Conservation (phyloP, 2,113 vertebrate genomes). For the Hypanus sabinus region DNA sequence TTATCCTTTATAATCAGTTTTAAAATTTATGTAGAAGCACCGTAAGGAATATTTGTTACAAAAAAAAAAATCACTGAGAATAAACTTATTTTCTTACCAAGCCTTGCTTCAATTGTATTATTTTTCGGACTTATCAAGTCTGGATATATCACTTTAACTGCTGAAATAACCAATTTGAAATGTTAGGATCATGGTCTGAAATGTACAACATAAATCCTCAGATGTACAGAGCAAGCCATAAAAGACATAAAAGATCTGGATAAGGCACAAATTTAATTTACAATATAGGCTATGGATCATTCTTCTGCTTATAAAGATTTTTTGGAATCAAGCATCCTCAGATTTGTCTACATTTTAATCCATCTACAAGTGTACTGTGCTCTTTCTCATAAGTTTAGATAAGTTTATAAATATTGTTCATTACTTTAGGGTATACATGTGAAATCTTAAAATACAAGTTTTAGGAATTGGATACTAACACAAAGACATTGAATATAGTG, state of each 20-base stretch:
- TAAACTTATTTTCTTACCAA: conserved; percentile 61
- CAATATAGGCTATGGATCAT: neutral
- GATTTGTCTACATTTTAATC: neutral
- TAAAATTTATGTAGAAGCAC: neutral
- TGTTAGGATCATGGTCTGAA: neutral
- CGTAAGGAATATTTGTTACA: neutral
- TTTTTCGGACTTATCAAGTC: conserved; percentile 49
- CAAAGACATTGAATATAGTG: neutral
- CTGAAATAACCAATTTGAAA: conserved; percentile 8
- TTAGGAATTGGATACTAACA: neutral
- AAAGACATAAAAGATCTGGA: neutral
- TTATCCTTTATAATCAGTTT: neutral
- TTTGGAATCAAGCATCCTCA: neutral
- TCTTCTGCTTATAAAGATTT: neutral
- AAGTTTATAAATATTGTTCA: neutral
- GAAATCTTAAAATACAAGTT: neutral
- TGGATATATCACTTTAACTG: neutral
- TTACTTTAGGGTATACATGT: neutral
- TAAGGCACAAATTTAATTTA: neutral
- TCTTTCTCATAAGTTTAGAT: neutral
- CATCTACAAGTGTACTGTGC: neutral
- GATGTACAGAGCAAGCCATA: neutral
- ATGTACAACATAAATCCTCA: neutral
- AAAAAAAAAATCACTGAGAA: neutral
- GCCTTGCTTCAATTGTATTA: conserved; percentile 55